Evolutionary conservation across 1,140 invertebrate genomes (phyloP).

Genomic region (Oryzaephilus surinamensis): DNA sequence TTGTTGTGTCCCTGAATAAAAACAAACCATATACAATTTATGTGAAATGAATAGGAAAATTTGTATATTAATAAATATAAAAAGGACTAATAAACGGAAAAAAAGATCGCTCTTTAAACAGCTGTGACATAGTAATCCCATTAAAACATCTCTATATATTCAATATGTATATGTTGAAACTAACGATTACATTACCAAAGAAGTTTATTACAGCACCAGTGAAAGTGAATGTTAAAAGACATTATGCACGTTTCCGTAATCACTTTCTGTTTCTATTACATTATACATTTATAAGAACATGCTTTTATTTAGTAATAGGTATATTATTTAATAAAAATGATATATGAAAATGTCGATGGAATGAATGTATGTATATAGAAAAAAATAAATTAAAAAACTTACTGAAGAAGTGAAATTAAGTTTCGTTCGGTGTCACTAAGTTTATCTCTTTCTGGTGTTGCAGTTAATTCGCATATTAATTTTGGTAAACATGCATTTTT

Average conservation of each 20-base stretch:
- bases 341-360: too few relatives aligned
- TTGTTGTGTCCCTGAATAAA: conserved; percentile 31
- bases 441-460: conserved; percentile 49
- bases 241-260: conserved; percentile 19
- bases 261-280: conserved; percentile 12
- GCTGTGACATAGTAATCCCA: too few relatives aligned
- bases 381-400: too few relatives aligned
- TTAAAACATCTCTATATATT: too few relatives aligned
- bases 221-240: conserved; percentile 23
- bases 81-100: too few relatives aligned
- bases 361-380: too few relatives aligned
- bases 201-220: conserved; percentile 21
- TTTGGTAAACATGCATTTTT: conserved; percentile 55
- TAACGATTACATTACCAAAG: conserved; percentile 9
- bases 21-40: too few relatives aligned
- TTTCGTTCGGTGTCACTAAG: conserved; percentile 62
- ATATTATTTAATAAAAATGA: too few relatives aligned
- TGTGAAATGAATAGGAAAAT: too few relatives aligned
- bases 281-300: not conserved
- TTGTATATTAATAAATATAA: not conserved
- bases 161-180: conserved; percentile 11
- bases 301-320: too few relatives aligned
- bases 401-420: conserved; percentile 60
- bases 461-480: conserved; percentile 64
- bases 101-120: too few relatives aligned